Base-by-base conservation (phyloP, 2,113 vertebrate species). In the Trematocara nigrifrons region DNA sequence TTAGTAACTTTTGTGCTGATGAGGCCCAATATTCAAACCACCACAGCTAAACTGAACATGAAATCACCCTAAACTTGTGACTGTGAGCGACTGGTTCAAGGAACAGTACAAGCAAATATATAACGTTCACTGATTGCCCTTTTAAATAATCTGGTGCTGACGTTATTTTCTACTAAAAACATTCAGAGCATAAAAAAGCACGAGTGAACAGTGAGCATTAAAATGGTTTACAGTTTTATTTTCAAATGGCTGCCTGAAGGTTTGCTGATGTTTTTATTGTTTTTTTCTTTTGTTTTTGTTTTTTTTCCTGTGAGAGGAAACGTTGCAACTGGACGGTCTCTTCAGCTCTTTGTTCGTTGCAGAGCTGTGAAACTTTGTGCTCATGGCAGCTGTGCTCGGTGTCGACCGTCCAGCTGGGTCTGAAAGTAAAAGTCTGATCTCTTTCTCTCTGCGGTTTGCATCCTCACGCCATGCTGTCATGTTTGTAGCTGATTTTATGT, bases 381-480 rank as follows among this genome's bases (percentile, higher is more conserved):
- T 20, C 18, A 20, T 66, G 61, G 61, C 40, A 45, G 66, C 66
- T 71, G 40, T 45, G 40, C 8, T 74, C 6, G 0, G n/a, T 42
- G 38, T 74, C 5, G 3, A 10, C 13, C 6, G 22, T 29, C 69
- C 42, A 47, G 69, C 69, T 29, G 22, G 9, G 13, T 20, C 69
- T 74, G 42, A 29, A 31, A 74, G 42, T 74, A 18, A 47, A 74
- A 49, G 69, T 47, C 22, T 74, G 9, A 74, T 49, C 3, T 29
- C 69, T 11, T 16, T 74, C 42, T 31, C 42, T 74, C 42, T 74
- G 42, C 9, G 42, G 84, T 88, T 66, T 53, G 54, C 26, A 3
- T 86, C 76, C 83, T 90, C 89, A 86, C 71, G 87, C 80, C 38
- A 85, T 78, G 45, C 29, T n/a, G 2, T 31, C 81, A 10, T 49